Percentiles rank a stretch among this genome's conserved stretches.
phyloP scores from a whole-genome alignment of 2,888 invertebrate species.

The Drosophila subquinaria region DNA sequence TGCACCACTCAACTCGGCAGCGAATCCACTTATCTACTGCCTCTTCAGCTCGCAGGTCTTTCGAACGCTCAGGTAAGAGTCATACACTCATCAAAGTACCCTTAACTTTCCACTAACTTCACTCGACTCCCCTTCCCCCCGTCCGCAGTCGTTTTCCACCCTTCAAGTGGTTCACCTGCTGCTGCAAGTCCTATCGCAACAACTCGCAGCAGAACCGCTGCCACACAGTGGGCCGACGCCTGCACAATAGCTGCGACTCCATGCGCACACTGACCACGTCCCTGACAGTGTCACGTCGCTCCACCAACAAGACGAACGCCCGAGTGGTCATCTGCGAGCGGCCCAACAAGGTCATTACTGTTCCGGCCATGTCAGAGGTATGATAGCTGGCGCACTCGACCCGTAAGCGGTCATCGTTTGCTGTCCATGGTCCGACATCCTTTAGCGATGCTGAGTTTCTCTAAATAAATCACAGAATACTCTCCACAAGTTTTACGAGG shows the following conservation, averaged over 20 bases:
- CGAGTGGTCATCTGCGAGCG: constrained; percentile 84
- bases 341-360: constrained; percentile 74
- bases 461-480: constrained; percentile 37
- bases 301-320: constrained; percentile 82
- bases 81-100: constrained; percentile 9
- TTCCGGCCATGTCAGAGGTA: constrained; percentile 85
- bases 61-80: constrained; percentile 91
- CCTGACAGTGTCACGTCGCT: constrained; percentile 84
- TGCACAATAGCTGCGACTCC: constrained; percentile 85
- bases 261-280: constrained; percentile 85
- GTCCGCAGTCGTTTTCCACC: constrained; percentile 87
- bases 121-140: background rate
- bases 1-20: constrained; percentile 96
- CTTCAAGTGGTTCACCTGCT: constrained; percentile 88
- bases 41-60: constrained; percentile 96
- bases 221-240: constrained; percentile 83
- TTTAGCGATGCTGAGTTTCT: constrained; percentile 76
- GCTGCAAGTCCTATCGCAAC: constrained; percentile 86
- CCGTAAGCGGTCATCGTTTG: constrained; percentile 70
- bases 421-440: constrained; percentile 70
- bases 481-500: constrained; percentile 48
- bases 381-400: constrained; percentile 82
- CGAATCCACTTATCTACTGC: constrained; percentile 97
- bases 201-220: constrained; percentile 83
- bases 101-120: constrained; percentile 3